Evolutionary conservation across 2,797 vertebrate species (phyloP).

Genomic region (Poecilia wingei): DNA sequence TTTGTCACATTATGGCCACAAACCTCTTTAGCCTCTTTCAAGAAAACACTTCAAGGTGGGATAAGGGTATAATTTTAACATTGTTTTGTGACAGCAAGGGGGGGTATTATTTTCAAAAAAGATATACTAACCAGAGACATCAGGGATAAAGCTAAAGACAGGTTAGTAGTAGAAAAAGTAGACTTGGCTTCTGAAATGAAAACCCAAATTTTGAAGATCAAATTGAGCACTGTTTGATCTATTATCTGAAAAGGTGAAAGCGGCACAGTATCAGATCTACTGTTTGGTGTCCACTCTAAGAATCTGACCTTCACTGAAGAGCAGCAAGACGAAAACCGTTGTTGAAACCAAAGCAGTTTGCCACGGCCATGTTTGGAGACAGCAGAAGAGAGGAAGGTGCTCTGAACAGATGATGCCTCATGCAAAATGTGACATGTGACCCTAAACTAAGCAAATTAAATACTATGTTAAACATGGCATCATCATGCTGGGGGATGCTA

Average conservation of each 20-base stretch:
- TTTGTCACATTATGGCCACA: neutral
- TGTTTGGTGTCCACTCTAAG: neutral
- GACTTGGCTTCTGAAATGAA: neutral
- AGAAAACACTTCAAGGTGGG: neutral
- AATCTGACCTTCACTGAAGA: neutral
- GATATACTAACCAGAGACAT: neutral
- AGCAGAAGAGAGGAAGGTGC: neutral
- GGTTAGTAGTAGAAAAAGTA: neutral
- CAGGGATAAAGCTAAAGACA: neutral
- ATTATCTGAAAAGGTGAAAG: neutral
- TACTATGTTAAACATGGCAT: neutral
- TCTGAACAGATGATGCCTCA: neutral
- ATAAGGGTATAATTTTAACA: neutral
- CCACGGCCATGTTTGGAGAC: neutral
- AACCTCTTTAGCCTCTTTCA: neutral
- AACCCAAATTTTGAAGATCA: neutral
- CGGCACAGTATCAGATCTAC: neutral
- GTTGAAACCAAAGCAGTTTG: neutral
- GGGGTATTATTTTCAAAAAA: neutral
- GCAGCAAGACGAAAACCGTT: neutral
- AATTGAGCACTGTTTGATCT: neutral
- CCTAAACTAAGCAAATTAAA: neutral
- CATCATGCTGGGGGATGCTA: too few relatives aligned
- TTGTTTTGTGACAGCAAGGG: neutral
- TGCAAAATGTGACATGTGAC: neutral